Conservation (phyloP, 1,140 invertebrate genomes). For the Rhagoletis zephyria region DNA sequence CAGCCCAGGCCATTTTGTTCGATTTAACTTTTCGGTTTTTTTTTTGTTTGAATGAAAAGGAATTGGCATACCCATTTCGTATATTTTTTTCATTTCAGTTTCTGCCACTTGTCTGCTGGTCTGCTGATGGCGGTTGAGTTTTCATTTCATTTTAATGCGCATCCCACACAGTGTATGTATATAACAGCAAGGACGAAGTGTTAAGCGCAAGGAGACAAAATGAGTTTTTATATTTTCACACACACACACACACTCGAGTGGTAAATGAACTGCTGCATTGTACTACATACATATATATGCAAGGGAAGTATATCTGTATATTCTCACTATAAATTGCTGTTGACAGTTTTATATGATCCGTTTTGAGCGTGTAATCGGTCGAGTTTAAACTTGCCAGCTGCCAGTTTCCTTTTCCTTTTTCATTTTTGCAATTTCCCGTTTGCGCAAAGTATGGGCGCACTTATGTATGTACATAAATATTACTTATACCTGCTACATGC, state of each 20-base stretch:
- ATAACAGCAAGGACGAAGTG: background rate
- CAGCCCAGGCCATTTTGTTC: background rate
- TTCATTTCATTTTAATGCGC: constrained; percentile 30
- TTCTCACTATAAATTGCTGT: background rate
- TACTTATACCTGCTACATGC: background rate
- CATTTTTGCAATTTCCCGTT: constrained; percentile 19
- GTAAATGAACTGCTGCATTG: too few relatives aligned
- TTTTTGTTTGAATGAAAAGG: too few relatives aligned
- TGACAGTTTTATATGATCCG: constrained; percentile 33
- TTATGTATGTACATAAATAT: background rate
- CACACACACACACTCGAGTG: background rate
- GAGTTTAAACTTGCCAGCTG: constrained; percentile 32
- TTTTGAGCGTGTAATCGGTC: constrained; percentile 10
- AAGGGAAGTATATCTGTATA: background rate
- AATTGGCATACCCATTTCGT: too few relatives aligned
- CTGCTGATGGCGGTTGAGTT: constrained; percentile 19
- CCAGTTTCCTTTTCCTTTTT: constrained; percentile 35
- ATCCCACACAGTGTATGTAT: background rate
- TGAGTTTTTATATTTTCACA: background rate
- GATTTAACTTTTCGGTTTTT: background rate
- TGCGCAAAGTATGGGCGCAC: constrained; percentile 1
- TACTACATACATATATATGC: too few relatives aligned
- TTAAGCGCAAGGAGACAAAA: background rate
- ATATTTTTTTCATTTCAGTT: background rate
- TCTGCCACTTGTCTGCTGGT: background rate